phyloP scores from a whole-genome alignment of 2,888 invertebrate species.

The Dasysyrphus albostriatus region DNA sequence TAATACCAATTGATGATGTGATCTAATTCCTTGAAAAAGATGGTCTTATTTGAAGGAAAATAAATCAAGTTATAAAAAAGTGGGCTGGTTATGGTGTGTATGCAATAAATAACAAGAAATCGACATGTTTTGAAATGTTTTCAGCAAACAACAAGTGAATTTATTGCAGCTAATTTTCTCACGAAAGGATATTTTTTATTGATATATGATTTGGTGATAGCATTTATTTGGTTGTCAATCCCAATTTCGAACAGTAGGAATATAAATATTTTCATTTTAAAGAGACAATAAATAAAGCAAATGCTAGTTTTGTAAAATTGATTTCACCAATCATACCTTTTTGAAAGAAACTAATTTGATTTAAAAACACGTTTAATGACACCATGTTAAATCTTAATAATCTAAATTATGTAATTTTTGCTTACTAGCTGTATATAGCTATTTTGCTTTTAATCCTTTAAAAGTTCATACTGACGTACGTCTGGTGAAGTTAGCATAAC shows the following conservation, averaged over 20 bases:
- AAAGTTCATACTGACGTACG: too few species aligned
- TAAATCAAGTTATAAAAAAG: conserved; percentile 40
- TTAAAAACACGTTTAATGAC: too few species aligned
- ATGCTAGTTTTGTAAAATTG: not conserved
- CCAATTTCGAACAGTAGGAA: not conserved
- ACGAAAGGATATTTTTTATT: conserved; percentile 23
- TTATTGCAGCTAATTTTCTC: conserved; percentile 2
- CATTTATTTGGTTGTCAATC: not conserved
- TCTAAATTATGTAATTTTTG: too few species aligned
- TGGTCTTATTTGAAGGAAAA: not conserved
- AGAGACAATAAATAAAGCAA: not conserved
- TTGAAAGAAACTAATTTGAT: too few species aligned
- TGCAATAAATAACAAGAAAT: conserved; percentile 16
- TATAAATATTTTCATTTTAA: not conserved
- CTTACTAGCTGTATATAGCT: too few species aligned
- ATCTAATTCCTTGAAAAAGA: not conserved
- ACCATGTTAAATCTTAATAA: too few species aligned
- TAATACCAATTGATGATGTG: not conserved
- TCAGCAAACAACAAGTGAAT: conserved; percentile 28
- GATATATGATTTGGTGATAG: not conserved
- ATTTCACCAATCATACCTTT: too few species aligned
- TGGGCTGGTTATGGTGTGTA: conserved; percentile 3
- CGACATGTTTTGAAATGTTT: conserved; percentile 57
- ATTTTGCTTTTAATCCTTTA: too few species aligned
- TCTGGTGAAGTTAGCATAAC: too few species aligned